These are phyloP conservation scores for Cecropterus lyciades DNA, from an alignment of 1,140 invertebrate species.

Conservation along the genomic window DNA sequence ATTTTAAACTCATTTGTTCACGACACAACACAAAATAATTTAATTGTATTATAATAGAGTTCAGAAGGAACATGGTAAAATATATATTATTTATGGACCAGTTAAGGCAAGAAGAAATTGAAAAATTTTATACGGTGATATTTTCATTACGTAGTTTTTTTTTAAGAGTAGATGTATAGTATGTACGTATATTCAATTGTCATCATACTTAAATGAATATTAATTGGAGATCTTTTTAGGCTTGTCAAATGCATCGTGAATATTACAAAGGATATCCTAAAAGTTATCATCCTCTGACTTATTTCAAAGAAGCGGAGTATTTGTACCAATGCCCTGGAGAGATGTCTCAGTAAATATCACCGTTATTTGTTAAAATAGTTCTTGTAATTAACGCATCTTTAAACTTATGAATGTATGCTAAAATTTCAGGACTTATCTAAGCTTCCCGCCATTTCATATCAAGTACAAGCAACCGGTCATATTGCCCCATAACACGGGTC, in stretches of 20 bases:
- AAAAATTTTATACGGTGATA: constrained; percentile 60
- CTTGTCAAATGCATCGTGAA: constrained; percentile 58
- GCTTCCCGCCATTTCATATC: constrained; percentile 80
- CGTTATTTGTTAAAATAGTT: constrained; percentile 11
- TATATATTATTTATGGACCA: constrained; percentile 71
- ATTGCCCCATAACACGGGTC: constrained; percentile 69
- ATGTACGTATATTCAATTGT: too few relatives aligned
- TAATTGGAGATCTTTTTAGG: constrained; percentile 31
- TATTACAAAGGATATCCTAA: constrained; percentile 62
- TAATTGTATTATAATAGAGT: neutral
- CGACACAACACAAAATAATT: too few relatives aligned
- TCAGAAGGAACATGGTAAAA: constrained; percentile 60
- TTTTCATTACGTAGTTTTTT: too few relatives aligned
- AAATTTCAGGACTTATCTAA: constrained; percentile 74
- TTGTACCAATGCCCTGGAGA: constrained; percentile 58
- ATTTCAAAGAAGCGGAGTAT: constrained; percentile 55
- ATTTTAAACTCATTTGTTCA: too few relatives aligned
- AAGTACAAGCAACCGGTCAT: constrained; percentile 82
- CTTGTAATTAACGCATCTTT: neutral
- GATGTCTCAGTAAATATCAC: constrained; percentile 51
- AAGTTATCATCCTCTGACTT: constrained; percentile 54
- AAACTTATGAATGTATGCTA: neutral
- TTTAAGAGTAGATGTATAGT: too few relatives aligned
- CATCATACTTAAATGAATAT: too few relatives aligned
- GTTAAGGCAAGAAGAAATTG: constrained; percentile 74